Conservation (phyloP, 2,797 vertebrate species). For the Sebastes dallii region DNA sequence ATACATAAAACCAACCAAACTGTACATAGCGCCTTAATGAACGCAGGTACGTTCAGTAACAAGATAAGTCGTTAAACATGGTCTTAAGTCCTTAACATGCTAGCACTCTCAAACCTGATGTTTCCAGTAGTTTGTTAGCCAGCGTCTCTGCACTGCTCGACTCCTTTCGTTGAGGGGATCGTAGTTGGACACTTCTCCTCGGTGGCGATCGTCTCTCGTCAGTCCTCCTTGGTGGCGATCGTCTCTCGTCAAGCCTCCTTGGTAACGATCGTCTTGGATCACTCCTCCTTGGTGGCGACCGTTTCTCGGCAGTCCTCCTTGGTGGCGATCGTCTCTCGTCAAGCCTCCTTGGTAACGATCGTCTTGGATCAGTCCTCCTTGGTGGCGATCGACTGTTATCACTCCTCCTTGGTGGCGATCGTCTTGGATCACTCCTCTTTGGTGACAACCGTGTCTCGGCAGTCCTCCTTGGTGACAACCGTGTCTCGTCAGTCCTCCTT, state of each 20-base stretch:
- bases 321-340: too few relatives aligned
- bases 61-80: not conserved
- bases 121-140: constrained; percentile 75
- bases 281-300: not conserved
- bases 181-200: not conserved
- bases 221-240: not conserved
- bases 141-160: constrained; percentile 59
- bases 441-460: not conserved
- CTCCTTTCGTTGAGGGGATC: not conserved
- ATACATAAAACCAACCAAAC: too few relatives aligned
- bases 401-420: not conserved
- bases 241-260: too few relatives aligned
- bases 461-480: not conserved
- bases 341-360: rapidly evolving
- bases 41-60: not conserved
- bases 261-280: too few relatives aligned
- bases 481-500: not conserved
- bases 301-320: not conserved
- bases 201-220: too few relatives aligned
- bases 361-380: not conserved
- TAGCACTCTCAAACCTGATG: constrained; percentile 66
- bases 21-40: not conserved
- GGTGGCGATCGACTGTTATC: too few relatives aligned
- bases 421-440: constrained; percentile 14
- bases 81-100: not conserved